These are phyloP conservation scores for Xiphophorus hellerii DNA, from an alignment of 2,113 vertebrate genomes.

Conservation along the genomic window DNA sequence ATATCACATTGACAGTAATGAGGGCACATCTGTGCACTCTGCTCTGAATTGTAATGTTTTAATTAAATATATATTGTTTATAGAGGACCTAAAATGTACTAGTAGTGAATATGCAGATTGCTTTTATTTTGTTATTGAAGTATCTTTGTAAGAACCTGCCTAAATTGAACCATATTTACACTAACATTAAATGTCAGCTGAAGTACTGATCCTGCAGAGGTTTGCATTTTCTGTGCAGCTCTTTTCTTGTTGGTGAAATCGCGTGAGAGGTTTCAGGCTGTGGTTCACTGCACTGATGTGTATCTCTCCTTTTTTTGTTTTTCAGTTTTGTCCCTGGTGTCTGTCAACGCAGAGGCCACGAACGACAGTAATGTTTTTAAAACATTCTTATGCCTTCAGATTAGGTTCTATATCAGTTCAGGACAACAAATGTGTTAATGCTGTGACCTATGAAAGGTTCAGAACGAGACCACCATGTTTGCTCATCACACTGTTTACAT, in stretches of 20 bases:
- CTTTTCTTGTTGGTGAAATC: background rate
- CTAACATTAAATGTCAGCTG: background rate
- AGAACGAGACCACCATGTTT: constrained; percentile 19
- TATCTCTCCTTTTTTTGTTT: constrained; percentile 20
- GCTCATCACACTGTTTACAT: constrained; percentile 25
- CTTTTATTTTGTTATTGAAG: background rate
- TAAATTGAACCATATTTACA: background rate
- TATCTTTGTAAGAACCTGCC: background rate
- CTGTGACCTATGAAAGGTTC: background rate
- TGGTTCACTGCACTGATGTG: background rate
- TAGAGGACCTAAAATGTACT: background rate
- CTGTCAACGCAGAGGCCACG: constrained; percentile 66
- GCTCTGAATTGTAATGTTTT: no score
- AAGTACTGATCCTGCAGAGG: background rate
- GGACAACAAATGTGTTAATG: background rate
- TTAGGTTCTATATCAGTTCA: background rate
- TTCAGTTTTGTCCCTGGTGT: constrained; percentile 77
- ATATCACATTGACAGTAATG: no score
- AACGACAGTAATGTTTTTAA: no score
- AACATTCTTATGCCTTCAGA: background rate
- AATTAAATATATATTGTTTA: background rate
- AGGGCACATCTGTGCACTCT: no score
- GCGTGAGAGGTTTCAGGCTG: background rate
- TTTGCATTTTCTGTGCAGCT: background rate
- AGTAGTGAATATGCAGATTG: background rate